These are phyloP conservation scores for Thaumatotibia leucotreta DNA, from an alignment of 1,140 invertebrate genomes.

Conservation along the genomic window DNA sequence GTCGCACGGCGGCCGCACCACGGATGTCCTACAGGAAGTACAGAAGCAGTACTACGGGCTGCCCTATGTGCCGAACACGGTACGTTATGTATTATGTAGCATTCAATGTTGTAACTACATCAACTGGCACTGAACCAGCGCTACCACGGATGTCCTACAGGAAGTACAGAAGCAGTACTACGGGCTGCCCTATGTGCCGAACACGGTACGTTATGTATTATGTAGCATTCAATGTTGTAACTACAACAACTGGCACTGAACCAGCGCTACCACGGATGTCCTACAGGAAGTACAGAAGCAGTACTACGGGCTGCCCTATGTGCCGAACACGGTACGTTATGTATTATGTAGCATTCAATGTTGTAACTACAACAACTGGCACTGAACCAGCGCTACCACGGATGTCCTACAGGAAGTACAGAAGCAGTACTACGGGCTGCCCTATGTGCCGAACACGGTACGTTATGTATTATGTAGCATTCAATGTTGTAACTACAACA, in stretches of 20 bases:
- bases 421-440: constrained; percentile 89
- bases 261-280: constrained; percentile 94
- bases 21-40: constrained; percentile 87
- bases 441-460: constrained; percentile 92
- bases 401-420: constrained; percentile 90
- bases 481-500: no score
- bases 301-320: constrained; percentile 92
- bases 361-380: no score
- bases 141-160: constrained; percentile 92
- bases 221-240: neutral
- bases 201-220: constrained; percentile 81
- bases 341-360: neutral
- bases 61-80: constrained; percentile 91
- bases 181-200: constrained; percentile 89
- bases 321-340: constrained; percentile 86
- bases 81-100: constrained; percentile 55
- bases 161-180: constrained; percentile 91
- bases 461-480: constrained; percentile 29
- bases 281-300: constrained; percentile 87
- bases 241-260: no score
- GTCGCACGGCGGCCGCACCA: constrained; percentile 78
- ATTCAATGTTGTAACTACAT: no score
- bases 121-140: constrained; percentile 93
- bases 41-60: constrained; percentile 91
- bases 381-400: constrained; percentile 94